These are phyloP conservation scores for Drosophila malerkotliana DNA, from an alignment of 1,140 invertebrate species.

Conservation along the genomic window DNA sequence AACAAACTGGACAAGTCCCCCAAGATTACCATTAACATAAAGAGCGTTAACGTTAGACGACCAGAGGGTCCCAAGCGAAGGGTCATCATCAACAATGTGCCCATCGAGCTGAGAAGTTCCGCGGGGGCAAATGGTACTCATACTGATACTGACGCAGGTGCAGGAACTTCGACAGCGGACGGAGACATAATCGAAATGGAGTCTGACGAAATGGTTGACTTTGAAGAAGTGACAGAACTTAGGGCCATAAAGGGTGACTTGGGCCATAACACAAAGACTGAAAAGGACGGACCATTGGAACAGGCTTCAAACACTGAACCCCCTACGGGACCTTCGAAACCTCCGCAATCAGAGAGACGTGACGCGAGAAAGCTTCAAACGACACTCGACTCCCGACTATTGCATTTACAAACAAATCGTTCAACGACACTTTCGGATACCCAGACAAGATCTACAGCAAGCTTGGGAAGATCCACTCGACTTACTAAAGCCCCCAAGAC, in stretches of 20 bases:
- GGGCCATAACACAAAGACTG: not conserved
- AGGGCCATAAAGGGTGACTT: constrained; percentile 4
- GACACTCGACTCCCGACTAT: constrained; percentile 4
- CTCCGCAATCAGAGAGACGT: not conserved
- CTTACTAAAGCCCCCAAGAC: constrained; percentile 56
- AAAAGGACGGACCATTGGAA: not conserved
- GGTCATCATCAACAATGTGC: constrained; percentile 77
- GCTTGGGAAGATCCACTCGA: constrained; percentile 13
- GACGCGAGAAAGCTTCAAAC: constrained; percentile 6
- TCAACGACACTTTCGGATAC: not conserved
- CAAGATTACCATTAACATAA: constrained; percentile 59
- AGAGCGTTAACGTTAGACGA: constrained; percentile 48
- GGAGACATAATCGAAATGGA: constrained; percentile 1
- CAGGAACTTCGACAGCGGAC: constrained; percentile 7
- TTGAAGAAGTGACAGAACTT: constrained; percentile 18
- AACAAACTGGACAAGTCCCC: constrained; percentile 76
- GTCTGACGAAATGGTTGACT: constrained; percentile 12
- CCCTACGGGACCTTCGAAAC: not conserved
- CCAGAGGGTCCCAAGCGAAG: constrained; percentile 48
- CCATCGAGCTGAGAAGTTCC: constrained; percentile 65
- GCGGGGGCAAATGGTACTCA: constrained; percentile 32
- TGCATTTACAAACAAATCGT: constrained; percentile 31
- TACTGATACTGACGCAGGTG: constrained; percentile 2
- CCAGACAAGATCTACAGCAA: constrained; percentile 9
- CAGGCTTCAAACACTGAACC: not conserved